These are phyloP conservation scores for Salmo trutta DNA, from an alignment of 2,797 vertebrate species.

Conservation along the genomic window DNA sequence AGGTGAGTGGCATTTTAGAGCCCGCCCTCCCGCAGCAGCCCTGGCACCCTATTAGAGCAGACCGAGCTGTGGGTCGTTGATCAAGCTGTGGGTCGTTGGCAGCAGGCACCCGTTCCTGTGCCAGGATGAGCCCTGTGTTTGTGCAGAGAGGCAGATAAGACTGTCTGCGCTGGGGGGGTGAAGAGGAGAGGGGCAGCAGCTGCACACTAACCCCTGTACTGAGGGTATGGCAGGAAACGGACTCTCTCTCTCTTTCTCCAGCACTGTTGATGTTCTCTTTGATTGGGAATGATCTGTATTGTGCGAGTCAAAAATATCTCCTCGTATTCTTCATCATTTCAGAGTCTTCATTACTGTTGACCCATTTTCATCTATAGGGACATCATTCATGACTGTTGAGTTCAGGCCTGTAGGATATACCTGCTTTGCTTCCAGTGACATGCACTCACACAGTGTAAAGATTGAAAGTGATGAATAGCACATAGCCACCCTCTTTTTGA, in stretches of 20 bases:
- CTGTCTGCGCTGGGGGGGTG: not conserved
- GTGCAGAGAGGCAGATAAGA: conserved; percentile 34
- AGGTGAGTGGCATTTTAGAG: conserved; percentile 32
- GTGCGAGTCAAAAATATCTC: not conserved
- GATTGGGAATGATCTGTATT: not conserved
- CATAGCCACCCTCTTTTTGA: not conserved
- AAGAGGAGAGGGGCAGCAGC: not conserved
- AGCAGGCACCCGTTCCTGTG: conserved; percentile 30
- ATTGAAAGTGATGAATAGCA: not conserved
- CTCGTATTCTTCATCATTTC: not conserved
- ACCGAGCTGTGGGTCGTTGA: conserved; percentile 52
- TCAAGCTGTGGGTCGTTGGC: conserved; percentile 50
- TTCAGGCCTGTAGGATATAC: not conserved
- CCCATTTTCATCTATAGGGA: not conserved
- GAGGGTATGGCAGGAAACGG: not conserved
- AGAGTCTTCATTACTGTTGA: not conserved
- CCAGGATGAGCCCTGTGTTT: conserved; percentile 49
- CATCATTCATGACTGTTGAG: not conserved
- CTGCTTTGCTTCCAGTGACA: not conserved
- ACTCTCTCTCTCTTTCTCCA: not conserved
- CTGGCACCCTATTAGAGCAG: conserved; percentile 51
- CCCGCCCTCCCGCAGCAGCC: conserved; percentile 21
- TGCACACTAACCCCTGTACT: not conserved
- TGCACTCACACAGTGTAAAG: not conserved
- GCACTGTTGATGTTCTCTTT: not conserved